Evolutionary conservation across 2,888 invertebrate genomes (phyloP).

Genomic region (Cephus spinipes): DNA sequence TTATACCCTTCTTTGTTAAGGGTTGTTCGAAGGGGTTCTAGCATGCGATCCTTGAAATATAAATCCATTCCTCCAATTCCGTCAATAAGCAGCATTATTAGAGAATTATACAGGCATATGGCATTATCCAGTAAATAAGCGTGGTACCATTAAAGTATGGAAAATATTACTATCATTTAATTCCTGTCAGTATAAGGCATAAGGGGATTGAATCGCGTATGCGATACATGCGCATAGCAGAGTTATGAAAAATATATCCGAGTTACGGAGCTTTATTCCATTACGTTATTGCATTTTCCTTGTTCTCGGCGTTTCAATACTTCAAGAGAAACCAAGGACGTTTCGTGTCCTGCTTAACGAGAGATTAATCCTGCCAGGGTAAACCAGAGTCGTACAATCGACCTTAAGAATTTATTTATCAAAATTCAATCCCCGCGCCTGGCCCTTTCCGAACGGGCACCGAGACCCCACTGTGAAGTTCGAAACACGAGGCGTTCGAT

Average conservation of each 20-base stretch:
- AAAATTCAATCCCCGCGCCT: not conserved
- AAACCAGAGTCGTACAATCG: not conserved
- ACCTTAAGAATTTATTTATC: not conserved
- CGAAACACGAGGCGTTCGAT: not conserved
- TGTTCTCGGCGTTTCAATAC: not conserved
- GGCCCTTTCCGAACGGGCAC: not conserved
- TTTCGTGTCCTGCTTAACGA: not conserved
- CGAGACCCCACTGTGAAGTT: not conserved
- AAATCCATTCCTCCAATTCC: not conserved
- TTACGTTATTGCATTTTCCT: not conserved
- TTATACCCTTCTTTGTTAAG: constrained; percentile 15
- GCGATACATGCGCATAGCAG: not conserved
- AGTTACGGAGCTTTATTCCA: not conserved
- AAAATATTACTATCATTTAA: no score
- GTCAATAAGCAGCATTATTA: not conserved
- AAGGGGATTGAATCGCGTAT: not conserved
- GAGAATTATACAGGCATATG: not conserved
- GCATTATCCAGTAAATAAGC: not conserved
- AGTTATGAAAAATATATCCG: not conserved
- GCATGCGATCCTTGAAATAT: not conserved
- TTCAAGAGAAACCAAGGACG: not conserved
- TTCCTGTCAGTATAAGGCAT: no score
- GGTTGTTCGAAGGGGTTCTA: not conserved
- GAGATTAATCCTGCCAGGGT: not conserved
- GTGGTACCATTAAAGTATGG: not conserved